These are phyloP conservation scores for Teinopalpus imperialis DNA, from an alignment of 2,888 invertebrate species.

Conservation along the genomic window DNA sequence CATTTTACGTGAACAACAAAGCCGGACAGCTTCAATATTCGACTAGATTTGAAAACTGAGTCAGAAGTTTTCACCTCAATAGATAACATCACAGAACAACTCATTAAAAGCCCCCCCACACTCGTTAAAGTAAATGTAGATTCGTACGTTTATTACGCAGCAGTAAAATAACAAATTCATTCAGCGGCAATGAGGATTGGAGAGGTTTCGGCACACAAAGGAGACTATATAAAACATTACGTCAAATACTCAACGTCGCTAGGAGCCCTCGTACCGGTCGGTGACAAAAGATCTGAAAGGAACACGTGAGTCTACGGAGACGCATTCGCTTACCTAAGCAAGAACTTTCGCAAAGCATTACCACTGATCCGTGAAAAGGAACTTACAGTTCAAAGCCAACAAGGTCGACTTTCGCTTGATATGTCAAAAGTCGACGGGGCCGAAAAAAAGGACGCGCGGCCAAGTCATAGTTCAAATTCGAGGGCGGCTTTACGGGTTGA, in stretches of 20 bases:
- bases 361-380: conserved; percentile 30
- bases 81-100: too few species aligned
- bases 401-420: conserved; percentile 36
- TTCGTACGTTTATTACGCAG: too few species aligned
- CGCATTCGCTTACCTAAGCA: conserved; percentile 44
- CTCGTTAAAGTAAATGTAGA: too few species aligned
- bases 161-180: too few species aligned
- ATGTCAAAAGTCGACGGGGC: conserved; percentile 32
- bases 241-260: conserved; percentile 35
- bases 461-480: conserved; percentile 65
- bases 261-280: conserved; percentile 42
- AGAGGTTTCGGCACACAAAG: conserved; percentile 14
- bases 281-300: conserved; percentile 54
- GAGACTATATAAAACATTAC: conserved; percentile 30
- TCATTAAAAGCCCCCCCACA: too few species aligned
- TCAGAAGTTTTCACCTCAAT: too few species aligned
- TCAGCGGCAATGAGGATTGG: background rate
- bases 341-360: conserved; percentile 46
- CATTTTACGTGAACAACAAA: too few species aligned
- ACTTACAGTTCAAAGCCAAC: conserved; percentile 35
- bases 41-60: too few species aligned
- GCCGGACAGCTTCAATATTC: too few species aligned
- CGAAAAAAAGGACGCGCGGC: conserved; percentile 50
- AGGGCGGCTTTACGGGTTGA: conserved; percentile 40
- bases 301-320: conserved; percentile 48